These are phyloP conservation scores for Coremacera marginata DNA, from an alignment of 2,888 invertebrate species.

Conservation along the genomic window DNA sequence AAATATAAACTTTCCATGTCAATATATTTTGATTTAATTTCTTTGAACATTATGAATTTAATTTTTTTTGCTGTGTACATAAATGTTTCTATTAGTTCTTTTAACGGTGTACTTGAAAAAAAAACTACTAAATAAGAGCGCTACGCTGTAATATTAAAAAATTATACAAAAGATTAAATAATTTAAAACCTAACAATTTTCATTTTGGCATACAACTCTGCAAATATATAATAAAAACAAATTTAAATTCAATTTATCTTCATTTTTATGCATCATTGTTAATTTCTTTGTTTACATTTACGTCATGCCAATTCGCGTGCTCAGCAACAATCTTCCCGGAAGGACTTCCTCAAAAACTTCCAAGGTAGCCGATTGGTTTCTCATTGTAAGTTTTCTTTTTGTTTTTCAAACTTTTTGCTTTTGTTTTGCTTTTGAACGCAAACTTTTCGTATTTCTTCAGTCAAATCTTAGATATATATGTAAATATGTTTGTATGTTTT, in stretches of 20 bases:
- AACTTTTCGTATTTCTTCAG: slow-evolving; percentile 6
- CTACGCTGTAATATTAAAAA: background rate
- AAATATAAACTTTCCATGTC: background rate
- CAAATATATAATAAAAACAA: slow-evolving; percentile 8
- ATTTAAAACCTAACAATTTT: too few species aligned
- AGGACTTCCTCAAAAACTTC: slow-evolving; percentile 51
- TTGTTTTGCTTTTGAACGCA: slow-evolving; percentile 32
- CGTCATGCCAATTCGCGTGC: slow-evolving; percentile 51
- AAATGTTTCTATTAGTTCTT: background rate
- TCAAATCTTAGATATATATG: too few species aligned
- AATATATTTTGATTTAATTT: background rate
- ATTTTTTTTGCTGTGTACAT: background rate
- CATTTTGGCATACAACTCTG: too few species aligned
- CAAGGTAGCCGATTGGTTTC: slow-evolving; percentile 63
- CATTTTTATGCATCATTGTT: background rate
- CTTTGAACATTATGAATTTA: background rate
- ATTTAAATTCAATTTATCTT: background rate
- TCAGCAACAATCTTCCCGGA: slow-evolving; percentile 49
- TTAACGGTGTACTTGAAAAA: too few species aligned
- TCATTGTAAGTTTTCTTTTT: slow-evolving; percentile 62
- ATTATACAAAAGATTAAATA: too few species aligned
- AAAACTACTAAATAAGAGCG: too few species aligned
- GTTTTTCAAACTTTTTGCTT: slow-evolving; percentile 49
- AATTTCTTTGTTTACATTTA: slow-evolving; percentile 11
- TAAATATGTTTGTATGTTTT: too few species aligned